Base-by-base conservation (phyloP, 2,888 invertebrate genomes). In the Noctua janthe region DNA sequence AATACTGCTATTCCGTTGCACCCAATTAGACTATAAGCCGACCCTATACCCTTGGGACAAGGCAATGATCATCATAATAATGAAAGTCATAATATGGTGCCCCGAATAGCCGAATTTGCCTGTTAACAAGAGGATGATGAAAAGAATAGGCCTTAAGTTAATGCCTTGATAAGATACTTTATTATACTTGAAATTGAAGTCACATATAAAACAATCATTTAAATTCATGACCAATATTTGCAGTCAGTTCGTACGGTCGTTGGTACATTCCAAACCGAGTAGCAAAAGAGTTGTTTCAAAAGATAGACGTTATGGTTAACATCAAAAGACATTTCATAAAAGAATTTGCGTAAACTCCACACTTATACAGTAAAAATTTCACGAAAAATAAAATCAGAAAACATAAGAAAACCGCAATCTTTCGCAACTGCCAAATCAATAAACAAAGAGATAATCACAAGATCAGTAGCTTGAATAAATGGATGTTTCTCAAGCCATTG, bases 401-500 rank as follows among this genome's bases (percentile, higher is more conserved):
- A 51, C 2, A 70, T 67, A 62, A 67, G 56, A 59, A 76, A 78
- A 77, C 70, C 59, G 17, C 71, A 23, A 11, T 39, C 8, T 85
- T 83, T 81, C 79, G 56, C 64, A 87, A 87, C 20, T 3, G 8
- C 49, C 56, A 47, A 82, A 89, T 88, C 78, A 89, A 84, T 83
- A 86, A 78, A 74, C 80, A 82, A 80, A 83, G 80, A 78, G 75
- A 82, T 75, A 80, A 74, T 69, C 35, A 73, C 64, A 76, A 79
- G 66, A 69, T 43, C 66, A 69, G 75, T 84, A 76, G 81, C 79
- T 84, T 74, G 59, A 74, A 84, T 89, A 87, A 88, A 69, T 85
- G 56, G 82, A 74, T 71, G 78, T 88, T 89, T 88, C 87, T 66
- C 54, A 84, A 87, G 49, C 73, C 67, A 78, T 82, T 73, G 78